Evolutionary conservation across 2,888 invertebrate genomes (phyloP).

Genomic region (Microchrysa polita): DNA sequence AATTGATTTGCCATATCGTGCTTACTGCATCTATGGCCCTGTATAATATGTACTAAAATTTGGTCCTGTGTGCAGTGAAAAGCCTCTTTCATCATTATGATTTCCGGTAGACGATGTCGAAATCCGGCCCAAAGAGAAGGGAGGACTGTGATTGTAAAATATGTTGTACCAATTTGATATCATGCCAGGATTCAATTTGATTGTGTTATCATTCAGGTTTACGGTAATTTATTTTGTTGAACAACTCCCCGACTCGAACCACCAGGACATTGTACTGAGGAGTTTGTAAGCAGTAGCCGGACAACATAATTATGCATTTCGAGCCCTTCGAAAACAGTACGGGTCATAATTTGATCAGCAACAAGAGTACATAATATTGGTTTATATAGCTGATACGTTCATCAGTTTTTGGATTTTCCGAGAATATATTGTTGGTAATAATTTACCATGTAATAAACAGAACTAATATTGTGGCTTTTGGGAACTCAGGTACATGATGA

Average conservation of each 20-base stretch:
- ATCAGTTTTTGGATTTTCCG: no score
- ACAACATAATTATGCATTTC: no score
- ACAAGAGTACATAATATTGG: no score
- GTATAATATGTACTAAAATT: no score
- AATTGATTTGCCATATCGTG: slow-evolving; percentile 36
- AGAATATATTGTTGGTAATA: no score
- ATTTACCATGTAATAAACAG: slow-evolving; percentile 38
- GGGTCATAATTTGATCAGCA: no score
- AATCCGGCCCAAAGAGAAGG: neutral
- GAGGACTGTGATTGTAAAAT: neutral
- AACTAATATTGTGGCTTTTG: slow-evolving; percentile 38
- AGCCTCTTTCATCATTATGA: neutral
- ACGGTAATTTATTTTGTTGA: neutral
- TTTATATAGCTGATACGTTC: neutral
- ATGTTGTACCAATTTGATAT: slow-evolving; percentile 12
- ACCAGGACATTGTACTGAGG: no score
- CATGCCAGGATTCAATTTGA: slow-evolving; percentile 19
- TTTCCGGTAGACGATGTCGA: slow-evolving; percentile 12
- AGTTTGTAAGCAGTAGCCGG: no score
- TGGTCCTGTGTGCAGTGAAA: no score
- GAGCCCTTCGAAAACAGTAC: no score
- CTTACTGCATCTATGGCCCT: slow-evolving; percentile 11
- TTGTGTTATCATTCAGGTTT: slow-evolving; percentile 4
- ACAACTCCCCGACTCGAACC: neutral
- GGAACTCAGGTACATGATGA: neutral